Evolutionary conservation across 2,113 vertebrate species (phyloP).

Genomic region (Cephalopterus ornatus): DNA sequence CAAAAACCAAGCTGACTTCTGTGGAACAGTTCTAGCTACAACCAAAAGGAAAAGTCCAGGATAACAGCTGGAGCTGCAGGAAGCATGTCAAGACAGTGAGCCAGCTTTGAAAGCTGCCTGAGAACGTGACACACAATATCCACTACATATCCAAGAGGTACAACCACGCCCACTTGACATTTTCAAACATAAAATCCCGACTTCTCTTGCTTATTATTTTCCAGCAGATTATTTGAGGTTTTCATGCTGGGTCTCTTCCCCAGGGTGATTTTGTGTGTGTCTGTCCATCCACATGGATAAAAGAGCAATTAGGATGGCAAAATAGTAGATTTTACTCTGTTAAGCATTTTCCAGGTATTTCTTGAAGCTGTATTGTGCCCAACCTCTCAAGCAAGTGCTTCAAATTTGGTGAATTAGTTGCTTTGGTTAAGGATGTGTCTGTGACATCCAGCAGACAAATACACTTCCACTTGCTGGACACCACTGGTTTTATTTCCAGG

Average conservation of each 20-base stretch:
- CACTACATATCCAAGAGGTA: background rate
- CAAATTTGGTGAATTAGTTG: background rate
- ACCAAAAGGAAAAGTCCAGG: background rate
- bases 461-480: background rate
- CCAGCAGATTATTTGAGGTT: background rate
- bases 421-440: background rate
- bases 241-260: background rate
- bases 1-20: background rate
- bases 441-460: background rate
- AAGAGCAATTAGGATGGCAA: background rate
- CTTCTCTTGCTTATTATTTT: background rate
- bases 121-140: fast-evolving
- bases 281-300: background rate
- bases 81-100: background rate
- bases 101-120: background rate
- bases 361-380: background rate
- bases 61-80: background rate
- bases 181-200: background rate
- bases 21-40: background rate
- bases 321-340: background rate
- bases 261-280: background rate
- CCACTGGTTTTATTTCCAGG: background rate
- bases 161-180: background rate
- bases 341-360: background rate
- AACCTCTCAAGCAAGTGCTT: background rate